A percentile compares a stretch with the other conserved stretches of the same genome.
phyloP scores from a whole-genome alignment of 2,113 vertebrate genomes.

The Sterrhoptilus dennistouni region DNA sequence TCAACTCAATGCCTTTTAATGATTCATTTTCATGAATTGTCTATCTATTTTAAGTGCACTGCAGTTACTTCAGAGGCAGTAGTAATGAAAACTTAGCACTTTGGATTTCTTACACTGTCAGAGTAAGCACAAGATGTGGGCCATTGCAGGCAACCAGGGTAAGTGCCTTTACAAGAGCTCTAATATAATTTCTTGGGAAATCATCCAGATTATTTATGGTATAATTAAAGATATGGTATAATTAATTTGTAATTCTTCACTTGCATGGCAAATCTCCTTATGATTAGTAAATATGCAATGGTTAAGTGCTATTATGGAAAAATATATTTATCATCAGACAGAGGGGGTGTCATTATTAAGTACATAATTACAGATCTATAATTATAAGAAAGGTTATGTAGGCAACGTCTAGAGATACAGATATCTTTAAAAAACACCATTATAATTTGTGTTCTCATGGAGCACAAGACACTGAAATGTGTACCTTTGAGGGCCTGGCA shows the following conservation, averaged over 20 bases:
- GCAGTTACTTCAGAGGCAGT: slow-evolving; percentile 6
- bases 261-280: background rate
- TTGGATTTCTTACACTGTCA: background rate
- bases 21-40: slow-evolving; percentile 49
- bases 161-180: background rate
- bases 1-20: slow-evolving; percentile 35
- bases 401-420: background rate
- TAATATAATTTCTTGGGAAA: background rate
- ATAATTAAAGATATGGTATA: slow-evolving; percentile 9
- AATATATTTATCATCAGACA: slow-evolving; percentile 29
- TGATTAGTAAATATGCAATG: slow-evolving; percentile 26
- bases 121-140: background rate
- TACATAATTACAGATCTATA: slow-evolving; percentile 17
- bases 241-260: slow-evolving; percentile 42
- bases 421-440: background rate
- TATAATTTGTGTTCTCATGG: background rate
- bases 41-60: slow-evolving; percentile 29
- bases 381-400: background rate
- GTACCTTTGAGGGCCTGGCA: background rate
- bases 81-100: slow-evolving; percentile 5
- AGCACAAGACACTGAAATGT: background rate
- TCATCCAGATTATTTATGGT: slow-evolving; percentile 13
- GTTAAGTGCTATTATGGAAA: slow-evolving; percentile 26
- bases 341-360: slow-evolving; percentile 4
- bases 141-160: background rate